Evolutionary conservation across 2,113 vertebrate genomes (phyloP).

Genomic region (Chaetodon trifascialis): DNA sequence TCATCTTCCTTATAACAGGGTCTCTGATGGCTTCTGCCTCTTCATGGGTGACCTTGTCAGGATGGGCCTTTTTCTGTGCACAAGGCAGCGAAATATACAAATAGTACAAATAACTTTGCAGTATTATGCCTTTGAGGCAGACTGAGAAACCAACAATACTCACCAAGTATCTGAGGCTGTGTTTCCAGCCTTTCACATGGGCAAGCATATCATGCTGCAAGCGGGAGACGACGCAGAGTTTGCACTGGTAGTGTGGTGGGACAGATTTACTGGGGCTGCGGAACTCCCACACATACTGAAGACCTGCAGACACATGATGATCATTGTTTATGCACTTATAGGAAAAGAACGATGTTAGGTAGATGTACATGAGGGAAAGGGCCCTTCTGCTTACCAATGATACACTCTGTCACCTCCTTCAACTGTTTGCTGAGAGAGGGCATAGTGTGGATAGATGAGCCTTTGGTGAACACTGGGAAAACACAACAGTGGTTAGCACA

Average conservation of each 20-base stretch:
- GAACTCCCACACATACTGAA: conserved; percentile 87
- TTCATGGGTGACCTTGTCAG: conserved; percentile 69
- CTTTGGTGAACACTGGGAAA: conserved; percentile 79
- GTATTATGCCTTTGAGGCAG: not conserved
- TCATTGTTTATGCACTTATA: conserved; percentile 6
- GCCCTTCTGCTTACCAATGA: conserved; percentile 78
- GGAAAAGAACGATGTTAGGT: not conserved
- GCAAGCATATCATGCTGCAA: conserved; percentile 83
- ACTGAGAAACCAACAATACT: conserved; percentile 29
- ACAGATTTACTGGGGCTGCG: conserved; percentile 85
- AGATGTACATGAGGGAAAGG: not conserved
- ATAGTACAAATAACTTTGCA: not conserved
- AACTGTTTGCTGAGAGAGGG: conserved; percentile 78
- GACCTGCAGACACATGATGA: conserved; percentile 72
- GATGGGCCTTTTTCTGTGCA: conserved; percentile 76
- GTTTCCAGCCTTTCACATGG: conserved; percentile 85
- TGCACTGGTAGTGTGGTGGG: conserved; percentile 86
- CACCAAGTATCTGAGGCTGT: conserved; percentile 84
- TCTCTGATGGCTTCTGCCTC: conserved; percentile 78
- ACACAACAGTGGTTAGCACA: conserved; percentile 46
- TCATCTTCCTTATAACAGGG: conserved; percentile 68
- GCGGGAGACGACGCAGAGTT: conserved; percentile 81
- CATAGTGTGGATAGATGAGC: conserved; percentile 75
- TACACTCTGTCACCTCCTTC: conserved; percentile 65
- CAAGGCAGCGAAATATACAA: not conserved